Evolutionary conservation across 2,797 vertebrate genomes (phyloP), one percentile per base, ranked within the genome.

Genomic region (Pogonophryne albipinna): DNA sequence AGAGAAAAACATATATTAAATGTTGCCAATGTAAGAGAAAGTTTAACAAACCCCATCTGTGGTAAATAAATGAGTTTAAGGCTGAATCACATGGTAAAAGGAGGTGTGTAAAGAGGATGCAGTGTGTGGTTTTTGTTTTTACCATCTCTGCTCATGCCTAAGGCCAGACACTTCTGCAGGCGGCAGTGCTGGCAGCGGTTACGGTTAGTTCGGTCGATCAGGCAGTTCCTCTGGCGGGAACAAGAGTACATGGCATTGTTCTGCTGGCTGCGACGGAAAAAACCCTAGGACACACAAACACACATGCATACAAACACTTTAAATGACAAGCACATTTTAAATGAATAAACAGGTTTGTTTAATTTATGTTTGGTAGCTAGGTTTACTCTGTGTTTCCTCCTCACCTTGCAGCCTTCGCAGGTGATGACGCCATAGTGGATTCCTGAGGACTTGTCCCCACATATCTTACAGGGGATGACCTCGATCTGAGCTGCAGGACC

Each of bases 341-440:
- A 56, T 20, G 34, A 38, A 38, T 38, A n/a, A 72, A 50, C 56
- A n/a, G 45, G 11, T 7, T 12, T 13, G 56, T 41, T 75, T 4
- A 76, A 42, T 34, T 66, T n/a, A 31, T 9, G 12, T 41, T 70
- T 23, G 10, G 27, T 11, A 11, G 17, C 10, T 34, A 38, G 10
- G 5, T 42, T 59, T 31, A 23, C 19, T 15, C 13, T 6, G 44
- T 52, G 6, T 56, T 65, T 72, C 13, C 17, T 65, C 41, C 94
- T 95, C 89, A 98, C 97, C 96, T 98, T 98, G 93, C 97, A 98
- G 85, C 97, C 97, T 89, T 98, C 97, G 1, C 97, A 98, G 82
- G 97, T 98, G 93, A 98, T 98, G 64, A 98, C 97, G 1, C 97
- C 97, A 49, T 98, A 98, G 92, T 98, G 97, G 88, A 98, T 98